phyloP scores from a whole-genome alignment of 2,797 vertebrate species.

The Alexandromys oeconomus region DNA sequence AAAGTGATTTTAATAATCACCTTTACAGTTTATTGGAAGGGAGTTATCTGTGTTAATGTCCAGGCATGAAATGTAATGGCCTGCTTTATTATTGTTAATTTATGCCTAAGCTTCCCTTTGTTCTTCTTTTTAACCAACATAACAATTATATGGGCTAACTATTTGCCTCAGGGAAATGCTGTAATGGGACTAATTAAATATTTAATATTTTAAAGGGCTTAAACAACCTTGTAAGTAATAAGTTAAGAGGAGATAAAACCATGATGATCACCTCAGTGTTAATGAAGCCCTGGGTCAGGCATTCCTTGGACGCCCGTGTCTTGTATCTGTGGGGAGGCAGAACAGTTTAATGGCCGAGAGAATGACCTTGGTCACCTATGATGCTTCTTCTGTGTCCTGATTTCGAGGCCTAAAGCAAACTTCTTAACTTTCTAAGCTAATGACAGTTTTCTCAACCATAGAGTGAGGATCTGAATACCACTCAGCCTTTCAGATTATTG shows the following conservation, averaged over 20 bases:
- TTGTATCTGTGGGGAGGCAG: conserved; percentile 34
- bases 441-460: neutral
- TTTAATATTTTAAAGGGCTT: conserved; percentile 84
- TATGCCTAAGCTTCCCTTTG: conserved; percentile 75
- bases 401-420: neutral
- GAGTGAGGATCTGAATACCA: neutral
- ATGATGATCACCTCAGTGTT: conserved; percentile 60
- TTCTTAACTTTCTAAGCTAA: conserved; percentile 41
- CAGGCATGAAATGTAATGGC: conserved; percentile 76
- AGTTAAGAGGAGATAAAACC: conserved; percentile 74
- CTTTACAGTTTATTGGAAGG: conserved; percentile 70
- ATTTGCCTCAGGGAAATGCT: conserved; percentile 78
- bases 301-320: neutral
- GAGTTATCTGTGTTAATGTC: conserved; percentile 75
- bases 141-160: conserved; percentile 76
- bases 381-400: conserved; percentile 28
- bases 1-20: conserved; percentile 75
- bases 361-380: conserved; percentile 23
- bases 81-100: conserved; percentile 83
- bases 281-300: conserved; percentile 51
- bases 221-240: conserved; percentile 81
- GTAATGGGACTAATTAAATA: conserved; percentile 82
- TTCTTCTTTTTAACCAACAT: conserved; percentile 79
- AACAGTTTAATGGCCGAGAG: conserved; percentile 11
- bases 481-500: conserved; percentile 14